Evolutionary conservation across 2,113 vertebrate genomes (phyloP).

Genomic region (Noctilio leporinus): DNA sequence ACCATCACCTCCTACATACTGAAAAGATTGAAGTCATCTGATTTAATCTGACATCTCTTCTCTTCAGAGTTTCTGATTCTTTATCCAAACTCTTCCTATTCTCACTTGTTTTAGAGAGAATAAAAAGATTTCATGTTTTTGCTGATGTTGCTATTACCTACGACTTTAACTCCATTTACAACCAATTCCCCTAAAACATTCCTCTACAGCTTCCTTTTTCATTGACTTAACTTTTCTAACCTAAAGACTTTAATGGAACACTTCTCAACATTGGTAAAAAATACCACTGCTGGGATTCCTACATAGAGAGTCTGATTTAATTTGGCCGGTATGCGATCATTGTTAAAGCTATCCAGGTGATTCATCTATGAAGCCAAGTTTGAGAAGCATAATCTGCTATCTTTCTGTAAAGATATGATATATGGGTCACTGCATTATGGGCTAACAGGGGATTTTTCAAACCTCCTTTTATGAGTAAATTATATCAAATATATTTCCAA

Average conservation of each 20-base stretch:
- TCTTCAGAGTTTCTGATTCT: background rate
- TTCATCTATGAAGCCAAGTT: background rate
- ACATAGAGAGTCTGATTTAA: background rate
- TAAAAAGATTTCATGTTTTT: background rate
- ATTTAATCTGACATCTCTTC: background rate
- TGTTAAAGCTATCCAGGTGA: background rate
- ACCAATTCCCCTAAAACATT: background rate
- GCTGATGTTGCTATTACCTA: background rate
- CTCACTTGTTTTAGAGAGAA: background rate
- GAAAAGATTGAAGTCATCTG: background rate
- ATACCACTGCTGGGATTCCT: background rate
- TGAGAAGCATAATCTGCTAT: background rate
- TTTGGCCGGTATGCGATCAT: background rate
- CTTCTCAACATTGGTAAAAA: background rate
- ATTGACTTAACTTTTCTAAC: background rate
- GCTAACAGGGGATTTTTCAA: background rate
- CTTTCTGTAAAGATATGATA: background rate
- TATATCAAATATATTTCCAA: background rate
- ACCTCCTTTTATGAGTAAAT: background rate
- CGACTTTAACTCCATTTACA: background rate
- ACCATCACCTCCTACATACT: background rate
- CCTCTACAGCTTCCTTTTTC: background rate
- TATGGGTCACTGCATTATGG: background rate
- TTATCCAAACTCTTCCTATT: background rate
- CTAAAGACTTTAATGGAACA: background rate